Percentiles rank a stretch among this genome's conserved stretches.
Conservation (phyloP, 2,888 invertebrate species). For the Polietes domitor region DNA sequence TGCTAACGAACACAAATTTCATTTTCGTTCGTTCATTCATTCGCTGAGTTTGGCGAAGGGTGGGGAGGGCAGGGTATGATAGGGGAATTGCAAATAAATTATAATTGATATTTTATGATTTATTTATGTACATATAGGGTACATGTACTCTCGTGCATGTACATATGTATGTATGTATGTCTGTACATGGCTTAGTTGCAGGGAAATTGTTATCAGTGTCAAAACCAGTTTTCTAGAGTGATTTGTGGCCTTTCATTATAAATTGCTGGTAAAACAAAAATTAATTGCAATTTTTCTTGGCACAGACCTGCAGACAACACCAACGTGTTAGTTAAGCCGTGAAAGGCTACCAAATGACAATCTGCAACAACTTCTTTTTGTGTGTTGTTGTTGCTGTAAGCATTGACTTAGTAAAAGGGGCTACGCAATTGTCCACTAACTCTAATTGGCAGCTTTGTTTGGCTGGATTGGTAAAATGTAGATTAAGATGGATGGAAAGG, state of each 20-base stretch:
- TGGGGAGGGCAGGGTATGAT: not conserved
- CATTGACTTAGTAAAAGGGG: too few species aligned
- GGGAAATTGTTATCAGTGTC: constrained; percentile 29
- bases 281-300: not conserved
- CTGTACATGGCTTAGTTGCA: not conserved
- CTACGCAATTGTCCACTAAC: too few species aligned
- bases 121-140: constrained; percentile 15
- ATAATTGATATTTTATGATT: constrained; percentile 61
- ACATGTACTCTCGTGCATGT: too few species aligned
- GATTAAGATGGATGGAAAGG: too few species aligned
- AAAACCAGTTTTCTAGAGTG: constrained; percentile 41
- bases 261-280: constrained; percentile 20
- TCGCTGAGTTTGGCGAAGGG: not conserved
- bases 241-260: constrained; percentile 24
- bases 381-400: too few species aligned
- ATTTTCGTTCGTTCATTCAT: too few species aligned
- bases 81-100: constrained; percentile 32
- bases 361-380: too few species aligned
- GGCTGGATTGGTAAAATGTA: too few species aligned
- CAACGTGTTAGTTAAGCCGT: too few species aligned
- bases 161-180: not conserved
- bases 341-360: too few species aligned
- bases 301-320: not conserved
- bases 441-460: too few species aligned
- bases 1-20: constrained; percentile 25